phyloP scores from a whole-genome alignment of 2,888 invertebrate species.

The Pseudococcus viburni region DNA sequence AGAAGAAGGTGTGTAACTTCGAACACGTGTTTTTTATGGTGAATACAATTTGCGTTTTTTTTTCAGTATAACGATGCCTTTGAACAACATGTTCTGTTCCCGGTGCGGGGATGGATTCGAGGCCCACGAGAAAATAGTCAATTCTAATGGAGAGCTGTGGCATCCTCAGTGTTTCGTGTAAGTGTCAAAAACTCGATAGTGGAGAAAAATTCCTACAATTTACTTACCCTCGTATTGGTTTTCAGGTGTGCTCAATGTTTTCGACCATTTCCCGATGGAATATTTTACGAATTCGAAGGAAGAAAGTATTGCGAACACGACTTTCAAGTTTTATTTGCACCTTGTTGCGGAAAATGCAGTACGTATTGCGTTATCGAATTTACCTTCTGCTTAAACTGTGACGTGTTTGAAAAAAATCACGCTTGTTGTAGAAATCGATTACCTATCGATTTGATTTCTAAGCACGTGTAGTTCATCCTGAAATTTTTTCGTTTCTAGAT shows the following conservation, averaged over 20 bases:
- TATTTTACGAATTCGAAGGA: constrained; percentile 99
- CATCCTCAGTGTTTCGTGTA: constrained; percentile 99
- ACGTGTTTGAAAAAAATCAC: not conserved
- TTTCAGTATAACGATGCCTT: constrained; percentile 80
- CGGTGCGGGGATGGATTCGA: constrained; percentile 97
- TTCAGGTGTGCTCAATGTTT: constrained; percentile 97
- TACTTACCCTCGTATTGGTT: not conserved
- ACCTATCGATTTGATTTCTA: constrained; percentile 2
- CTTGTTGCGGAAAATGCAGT: constrained; percentile 90
- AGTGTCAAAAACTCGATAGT: constrained; percentile 72
- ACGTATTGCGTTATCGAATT: constrained; percentile 68
- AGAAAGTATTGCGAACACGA: constrained; percentile 99
- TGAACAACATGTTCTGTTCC: constrained; percentile 94
- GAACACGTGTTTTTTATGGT: not conserved
- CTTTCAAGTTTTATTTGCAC: constrained; percentile 96
- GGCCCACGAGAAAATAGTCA: constrained; percentile 97
- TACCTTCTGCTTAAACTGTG: not conserved
- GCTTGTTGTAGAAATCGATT: not conserved
- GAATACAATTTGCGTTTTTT: constrained; percentile 35
- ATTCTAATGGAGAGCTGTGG: constrained; percentile 98
- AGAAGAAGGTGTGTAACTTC: constrained; percentile 23
- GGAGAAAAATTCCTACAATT: not conserved
- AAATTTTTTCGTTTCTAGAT: constrained; percentile 73
- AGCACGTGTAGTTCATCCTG: constrained; percentile 45
- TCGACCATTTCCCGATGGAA: constrained; percentile 95